Base-by-base conservation (phyloP, 2,888 invertebrate genomes). In the Metacarcinus magister region DNA sequence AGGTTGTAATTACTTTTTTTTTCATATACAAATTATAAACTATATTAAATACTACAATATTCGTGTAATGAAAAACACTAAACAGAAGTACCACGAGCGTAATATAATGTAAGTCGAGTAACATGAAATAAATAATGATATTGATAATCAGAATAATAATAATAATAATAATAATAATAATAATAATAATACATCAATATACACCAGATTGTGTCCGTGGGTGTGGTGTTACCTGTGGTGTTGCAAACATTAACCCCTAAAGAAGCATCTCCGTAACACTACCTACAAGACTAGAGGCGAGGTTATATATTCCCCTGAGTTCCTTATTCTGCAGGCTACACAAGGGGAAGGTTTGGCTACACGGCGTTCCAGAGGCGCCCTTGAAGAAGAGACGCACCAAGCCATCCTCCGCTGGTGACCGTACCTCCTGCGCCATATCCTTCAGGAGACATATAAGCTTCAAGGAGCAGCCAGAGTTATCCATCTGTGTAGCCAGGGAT, bases 401-500 rank as follows among this genome's bases (percentile, higher is more conserved):
- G 0, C 28, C 39, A 19, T 93, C 10, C 8, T 93, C 93, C 19
- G 7, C 32, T n/a, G 13, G 60, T 8, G 93, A n/a, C 4, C 32
- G 93, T 16, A 1, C 32, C 3, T 54, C 4, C 54, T 28, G 13
- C 10, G 60, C 39, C 54, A 54, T 94, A 32, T 28, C 54, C 0
- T 39, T 10, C 1, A 94, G 89, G 48, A 32, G 89, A 44, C 94
- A 94, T 43, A 94, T 32, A 28, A 94, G 89, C 39, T 54, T 87
- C n/a, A 89, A 23, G 23, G 87, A 54, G 48, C 94, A 94, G 89
- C 94, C 94, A 23, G 48, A 32, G 13, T 75, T 28, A 48, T 94
- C 94, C 54, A 94, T 16, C 7, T 94, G 48, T 0, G 89, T 89
- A n/a, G 39, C 94, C 32, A 87, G 48, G 46, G 87, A 54, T 89